Base-by-base conservation (phyloP, 2,797 vertebrate species). In the Darevskia nairensis region DNA sequence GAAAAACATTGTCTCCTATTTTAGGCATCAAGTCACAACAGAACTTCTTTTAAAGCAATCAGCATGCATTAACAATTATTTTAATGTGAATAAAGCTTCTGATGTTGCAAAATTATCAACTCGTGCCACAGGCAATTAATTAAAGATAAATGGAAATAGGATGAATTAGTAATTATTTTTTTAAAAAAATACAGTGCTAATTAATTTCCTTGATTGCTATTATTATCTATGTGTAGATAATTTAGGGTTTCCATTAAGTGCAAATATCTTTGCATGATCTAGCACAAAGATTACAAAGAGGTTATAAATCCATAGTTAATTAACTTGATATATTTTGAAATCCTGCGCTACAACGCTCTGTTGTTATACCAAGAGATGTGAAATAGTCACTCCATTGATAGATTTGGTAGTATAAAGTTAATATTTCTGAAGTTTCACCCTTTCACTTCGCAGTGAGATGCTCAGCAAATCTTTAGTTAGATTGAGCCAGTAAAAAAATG, bases 161-260 rank as follows among this genome's bases (percentile, higher is more conserved):
- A 74, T 59, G 32, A 41, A 87, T 85, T 89, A 17, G n/a, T 81
- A 91, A 71, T 84, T 90, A 2, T 0, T 92, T 93, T 91, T 55
- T 55, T 35, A 35, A 55, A 77, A 89, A 82, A 91, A 85, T 72
- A 76, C 11, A 46, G 59, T 81, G n/a, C 3, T 39, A 88, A 91
- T 88, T 90, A 50, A 72, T 50, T 61, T 74, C 46, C 6, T n/a
- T 77, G 21, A 2, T 64, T 86, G 27, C 77, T 84, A 1, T 78
- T 68, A 84, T 92, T 75, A 69, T 41, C 0, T 25, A 78, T 82
- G 29, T 76, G 11, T 39, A 29, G 0, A 80, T 86, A 90, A 92
- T 92, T 59, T 87, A 4, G 1, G 13, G 10, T 8, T 82, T 89
- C 59, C 3, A 41, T 86, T 59, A 5, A 82, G 87, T 80, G 82